Percentiles rank a stretch among this genome's conserved stretches.
Conservation (phyloP, 2,797 vertebrate species). For the Alcedo quadribrachys region DNA sequence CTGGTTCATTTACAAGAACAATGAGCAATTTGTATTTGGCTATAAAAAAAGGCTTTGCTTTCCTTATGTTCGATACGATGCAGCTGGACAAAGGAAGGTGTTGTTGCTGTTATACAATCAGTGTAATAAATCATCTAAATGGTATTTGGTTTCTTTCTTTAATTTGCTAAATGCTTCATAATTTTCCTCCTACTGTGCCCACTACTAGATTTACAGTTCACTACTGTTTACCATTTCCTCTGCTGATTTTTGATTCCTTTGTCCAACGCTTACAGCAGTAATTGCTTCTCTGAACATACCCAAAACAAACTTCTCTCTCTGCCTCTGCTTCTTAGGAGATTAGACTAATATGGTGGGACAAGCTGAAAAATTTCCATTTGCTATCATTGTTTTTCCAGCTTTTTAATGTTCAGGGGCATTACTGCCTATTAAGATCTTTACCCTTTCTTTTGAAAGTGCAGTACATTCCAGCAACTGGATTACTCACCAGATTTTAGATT, state of each 20-base stretch:
- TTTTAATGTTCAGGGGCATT: not conserved
- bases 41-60: not conserved
- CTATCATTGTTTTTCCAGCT: not conserved
- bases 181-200: not conserved
- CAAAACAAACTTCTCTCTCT: not conserved
- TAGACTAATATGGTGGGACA: not conserved
- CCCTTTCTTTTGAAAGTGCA: not conserved
- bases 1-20: not conserved
- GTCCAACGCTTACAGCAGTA: not conserved
- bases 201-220: not conserved
- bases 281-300: not conserved
- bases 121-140: not conserved
- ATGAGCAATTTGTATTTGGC: not conserved
- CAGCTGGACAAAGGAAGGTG: not conserved
- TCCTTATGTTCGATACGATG: not conserved
- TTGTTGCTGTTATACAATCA: not conserved
- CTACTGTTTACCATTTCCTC: not conserved
- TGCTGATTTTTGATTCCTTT: not conserved
- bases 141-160: not conserved
- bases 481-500: not conserved
- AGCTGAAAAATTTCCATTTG: not conserved
- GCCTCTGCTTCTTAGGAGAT: not conserved
- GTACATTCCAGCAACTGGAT: not conserved
- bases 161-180: not conserved
- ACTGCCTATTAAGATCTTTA: not conserved